phyloP scores from a whole-genome alignment of 2,797 vertebrate genomes.

The Sebastes jordani region DNA sequence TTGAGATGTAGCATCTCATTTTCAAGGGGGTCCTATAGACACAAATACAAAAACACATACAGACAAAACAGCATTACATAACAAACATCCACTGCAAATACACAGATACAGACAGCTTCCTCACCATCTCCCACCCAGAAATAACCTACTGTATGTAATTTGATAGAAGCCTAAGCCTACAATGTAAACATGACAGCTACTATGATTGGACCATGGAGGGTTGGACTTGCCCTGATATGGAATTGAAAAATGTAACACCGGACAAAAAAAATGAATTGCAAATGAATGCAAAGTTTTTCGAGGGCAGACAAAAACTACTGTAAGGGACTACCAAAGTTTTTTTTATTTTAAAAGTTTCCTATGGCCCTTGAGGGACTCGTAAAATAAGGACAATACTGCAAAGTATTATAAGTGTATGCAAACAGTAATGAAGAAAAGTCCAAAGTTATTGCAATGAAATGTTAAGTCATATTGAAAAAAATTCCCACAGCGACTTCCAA shows the following conservation, averaged over 20 bases:
- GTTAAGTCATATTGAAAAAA: background rate
- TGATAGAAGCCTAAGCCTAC: background rate
- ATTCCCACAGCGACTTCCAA: background rate
- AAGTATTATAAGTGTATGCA: background rate
- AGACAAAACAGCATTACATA: no score
- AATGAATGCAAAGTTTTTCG: background rate
- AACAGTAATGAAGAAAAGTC: background rate
- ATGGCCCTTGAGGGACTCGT: background rate
- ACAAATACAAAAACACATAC: no score
- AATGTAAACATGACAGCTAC: background rate
- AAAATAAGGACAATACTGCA: background rate
- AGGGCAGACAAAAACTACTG: background rate
- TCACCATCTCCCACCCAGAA: background rate
- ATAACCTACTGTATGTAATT: background rate
- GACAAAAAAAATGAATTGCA: background rate
- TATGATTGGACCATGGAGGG: background rate
- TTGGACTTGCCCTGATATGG: background rate
- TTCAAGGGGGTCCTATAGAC: no score
- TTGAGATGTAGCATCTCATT: no score
- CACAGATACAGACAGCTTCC: no score
- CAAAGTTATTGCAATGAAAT: background rate
- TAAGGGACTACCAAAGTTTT: background rate
- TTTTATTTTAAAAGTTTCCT: background rate
- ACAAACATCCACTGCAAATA: no score
- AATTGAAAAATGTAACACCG: background rate